Percentiles rank a stretch among this genome's conserved stretches.
Evolutionary conservation across 1,140 invertebrate species (phyloP).

Genomic region (Rhyacophila brunnea): DNA sequence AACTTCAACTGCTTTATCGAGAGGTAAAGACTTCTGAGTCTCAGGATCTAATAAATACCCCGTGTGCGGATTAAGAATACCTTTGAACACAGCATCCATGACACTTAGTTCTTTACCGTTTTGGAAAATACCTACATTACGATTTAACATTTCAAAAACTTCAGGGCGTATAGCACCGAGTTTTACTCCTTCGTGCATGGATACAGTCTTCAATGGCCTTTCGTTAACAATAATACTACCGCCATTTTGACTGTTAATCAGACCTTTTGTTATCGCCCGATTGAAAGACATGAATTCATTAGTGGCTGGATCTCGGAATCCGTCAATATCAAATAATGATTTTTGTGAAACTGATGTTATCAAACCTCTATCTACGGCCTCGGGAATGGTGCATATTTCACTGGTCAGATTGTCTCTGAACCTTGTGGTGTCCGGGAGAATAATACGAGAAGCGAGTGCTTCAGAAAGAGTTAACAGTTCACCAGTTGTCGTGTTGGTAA

Average conservation of each 20-base stretch:
- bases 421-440: slow-evolving; percentile 69
- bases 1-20: slow-evolving; percentile 82
- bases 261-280: slow-evolving; percentile 75
- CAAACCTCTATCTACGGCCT: slow-evolving; percentile 84
- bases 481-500: slow-evolving; percentile 75
- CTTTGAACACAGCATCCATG: slow-evolving; percentile 80
- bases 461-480: slow-evolving; percentile 82
- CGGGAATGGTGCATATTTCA: slow-evolving; percentile 70
- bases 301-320: slow-evolving; percentile 80
- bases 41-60: slow-evolving; percentile 81
- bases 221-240: slow-evolving; percentile 73
- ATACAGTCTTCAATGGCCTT: slow-evolving; percentile 66
- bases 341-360: slow-evolving; percentile 84
- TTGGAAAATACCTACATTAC: slow-evolving; percentile 77
- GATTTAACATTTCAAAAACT: slow-evolving; percentile 81
- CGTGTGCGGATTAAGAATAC: slow-evolving; percentile 79
- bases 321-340: slow-evolving; percentile 89
- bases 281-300: slow-evolving; percentile 85
- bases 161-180: slow-evolving; percentile 69
- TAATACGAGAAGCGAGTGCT: slow-evolving; percentile 76
- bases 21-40: slow-evolving; percentile 73
- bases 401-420: slow-evolving; percentile 71
- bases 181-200: slow-evolving; percentile 67
- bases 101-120: slow-evolving; percentile 74
- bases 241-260: slow-evolving; percentile 73